phyloP scores from a whole-genome alignment of 37 sponge, comb jelly and placozoan genomes.

The Theonella swinhoei region DNA sequence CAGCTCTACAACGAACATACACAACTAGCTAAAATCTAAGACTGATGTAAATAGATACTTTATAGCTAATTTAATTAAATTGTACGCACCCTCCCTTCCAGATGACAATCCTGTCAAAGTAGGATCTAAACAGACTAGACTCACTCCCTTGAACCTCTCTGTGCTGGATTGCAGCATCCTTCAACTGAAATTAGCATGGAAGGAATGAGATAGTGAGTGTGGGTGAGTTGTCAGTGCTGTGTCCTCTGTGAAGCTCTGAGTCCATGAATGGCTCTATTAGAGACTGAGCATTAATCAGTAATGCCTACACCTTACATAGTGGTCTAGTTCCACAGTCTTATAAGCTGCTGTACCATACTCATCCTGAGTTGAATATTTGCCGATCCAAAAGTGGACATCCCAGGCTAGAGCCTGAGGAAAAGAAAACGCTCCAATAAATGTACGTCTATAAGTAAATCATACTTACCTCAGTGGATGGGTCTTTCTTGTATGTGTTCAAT shows the following conservation, averaged over 20 bases:
- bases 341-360: constrained; percentile 93
- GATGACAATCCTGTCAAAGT: constrained; percentile 33
- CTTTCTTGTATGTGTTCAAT: constrained; percentile 92
- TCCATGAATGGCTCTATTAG: not conserved
- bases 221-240: too few species aligned
- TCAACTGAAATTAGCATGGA: constrained; percentile 14
- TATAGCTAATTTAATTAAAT: too few species aligned
- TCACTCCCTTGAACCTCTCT: constrained; percentile 63
- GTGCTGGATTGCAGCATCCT: constrained; percentile 59
- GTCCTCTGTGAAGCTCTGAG: too few species aligned
- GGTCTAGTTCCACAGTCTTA: constrained; percentile 91
- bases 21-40: not conserved
- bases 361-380: constrained; percentile 83
- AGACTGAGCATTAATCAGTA: not conserved
- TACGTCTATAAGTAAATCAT: not conserved
- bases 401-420: constrained; percentile 53
- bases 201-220: too few species aligned
- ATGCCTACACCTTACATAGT: constrained; percentile 24
- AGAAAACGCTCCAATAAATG: not conserved
- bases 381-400: constrained; percentile 94
- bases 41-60: not conserved
- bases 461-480: not conserved
- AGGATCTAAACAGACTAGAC: constrained; percentile 41
- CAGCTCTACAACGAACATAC: constrained; percentile 19
- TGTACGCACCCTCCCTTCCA: constrained; percentile 59